These are phyloP conservation scores for Sminthurides aquaticus DNA, from an alignment of 2,888 invertebrate genomes.

Conservation along the genomic window DNA sequence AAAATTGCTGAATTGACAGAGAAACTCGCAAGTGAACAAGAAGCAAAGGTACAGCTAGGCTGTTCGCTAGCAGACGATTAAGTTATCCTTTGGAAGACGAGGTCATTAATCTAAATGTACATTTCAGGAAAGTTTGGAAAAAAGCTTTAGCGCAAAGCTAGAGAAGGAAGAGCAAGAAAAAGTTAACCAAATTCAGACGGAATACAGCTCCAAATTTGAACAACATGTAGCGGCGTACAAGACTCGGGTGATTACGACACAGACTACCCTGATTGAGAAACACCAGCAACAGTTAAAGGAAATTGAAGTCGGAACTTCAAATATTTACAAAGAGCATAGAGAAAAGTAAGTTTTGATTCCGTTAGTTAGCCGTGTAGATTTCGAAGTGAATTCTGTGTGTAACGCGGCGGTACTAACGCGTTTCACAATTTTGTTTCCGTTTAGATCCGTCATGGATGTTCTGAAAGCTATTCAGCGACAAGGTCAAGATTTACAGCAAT, in stretches of 20 bases:
- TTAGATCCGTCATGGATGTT: neutral
- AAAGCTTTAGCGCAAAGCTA: neutral
- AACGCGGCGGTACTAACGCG: too few relatives aligned
- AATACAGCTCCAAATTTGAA: neutral
- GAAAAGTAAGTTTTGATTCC: neutral
- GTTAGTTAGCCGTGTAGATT: too few relatives aligned
- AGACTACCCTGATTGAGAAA: neutral
- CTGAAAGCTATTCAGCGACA: neutral
- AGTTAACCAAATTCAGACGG: neutral
- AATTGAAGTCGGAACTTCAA: neutral
- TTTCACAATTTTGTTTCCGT: too few relatives aligned
- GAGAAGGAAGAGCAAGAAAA: neutral
- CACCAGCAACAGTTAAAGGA: neutral
- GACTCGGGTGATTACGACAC: neutral
- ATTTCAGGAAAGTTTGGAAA: too few relatives aligned
- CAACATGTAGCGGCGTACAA: too few relatives aligned
- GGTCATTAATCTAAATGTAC: too few relatives aligned
- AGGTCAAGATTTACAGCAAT: neutral
- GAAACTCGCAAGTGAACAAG: neutral
- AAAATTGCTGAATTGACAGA: neutral
- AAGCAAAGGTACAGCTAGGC: conserved; percentile 1
- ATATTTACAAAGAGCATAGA: neutral
- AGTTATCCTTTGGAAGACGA: too few relatives aligned
- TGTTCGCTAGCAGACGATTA: too few relatives aligned
- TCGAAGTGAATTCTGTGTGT: too few relatives aligned